Evolutionary conservation across 2,888 invertebrate species (phyloP).

Genomic region (Callyntrura guangdongensis): DNA sequence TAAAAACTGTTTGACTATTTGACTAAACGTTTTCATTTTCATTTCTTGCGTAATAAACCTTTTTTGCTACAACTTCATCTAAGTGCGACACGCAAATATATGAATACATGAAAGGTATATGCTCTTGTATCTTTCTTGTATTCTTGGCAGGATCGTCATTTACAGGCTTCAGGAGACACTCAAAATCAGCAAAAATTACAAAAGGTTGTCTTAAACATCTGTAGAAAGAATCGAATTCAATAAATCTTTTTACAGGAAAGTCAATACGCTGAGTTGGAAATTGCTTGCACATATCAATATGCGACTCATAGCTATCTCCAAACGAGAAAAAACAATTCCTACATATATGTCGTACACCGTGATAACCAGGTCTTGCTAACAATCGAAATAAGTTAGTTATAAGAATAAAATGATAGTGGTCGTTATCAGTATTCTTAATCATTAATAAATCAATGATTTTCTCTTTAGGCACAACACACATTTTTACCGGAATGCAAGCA

Average conservation of each 20-base stretch:
- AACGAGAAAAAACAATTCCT: slow-evolving; percentile 22
- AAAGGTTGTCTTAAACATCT: slow-evolving; percentile 2
- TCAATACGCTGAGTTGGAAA: neutral
- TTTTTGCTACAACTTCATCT: slow-evolving; percentile 12
- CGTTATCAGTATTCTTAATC: neutral
- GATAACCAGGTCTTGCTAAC: neutral
- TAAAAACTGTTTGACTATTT: slow-evolving; percentile 24
- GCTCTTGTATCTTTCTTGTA: slow-evolving; percentile 16
- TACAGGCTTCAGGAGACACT: neutral
- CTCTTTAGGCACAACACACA: neutral
- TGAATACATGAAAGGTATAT: slow-evolving; percentile 10
- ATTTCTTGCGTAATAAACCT: neutral
- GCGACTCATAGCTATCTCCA: neutral
- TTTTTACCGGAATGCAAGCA: neutral
- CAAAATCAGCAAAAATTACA: slow-evolving; percentile 29
- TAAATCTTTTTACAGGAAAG: slow-evolving; percentile 1
- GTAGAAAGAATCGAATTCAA: slow-evolving; percentile 15
- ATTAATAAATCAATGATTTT: slow-evolving; percentile 13
- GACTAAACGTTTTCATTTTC: slow-evolving; percentile 33
- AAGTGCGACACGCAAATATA: neutral
- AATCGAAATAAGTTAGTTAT: neutral
- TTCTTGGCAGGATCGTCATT: neutral
- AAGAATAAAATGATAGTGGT: neutral
- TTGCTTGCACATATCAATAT: neutral
- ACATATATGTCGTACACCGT: neutral